Percentiles rank a stretch among this genome's conserved stretches.
Evolutionary conservation across 2,888 invertebrate species (phyloP).

Genomic region (Agrochola litura): DNA sequence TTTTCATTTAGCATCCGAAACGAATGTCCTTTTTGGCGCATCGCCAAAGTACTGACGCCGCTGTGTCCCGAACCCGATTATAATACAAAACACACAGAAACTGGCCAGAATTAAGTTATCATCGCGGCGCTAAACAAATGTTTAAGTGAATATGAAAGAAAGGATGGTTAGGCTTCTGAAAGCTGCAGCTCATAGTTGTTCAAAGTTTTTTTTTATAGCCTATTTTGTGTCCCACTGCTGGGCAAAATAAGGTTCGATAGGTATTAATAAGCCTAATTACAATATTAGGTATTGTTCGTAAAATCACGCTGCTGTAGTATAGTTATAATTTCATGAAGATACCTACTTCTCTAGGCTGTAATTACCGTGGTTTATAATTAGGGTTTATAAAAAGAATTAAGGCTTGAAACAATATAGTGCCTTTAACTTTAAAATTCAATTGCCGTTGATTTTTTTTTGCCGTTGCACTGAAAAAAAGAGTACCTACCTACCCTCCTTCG

Average conservation of each 20-base stretch:
- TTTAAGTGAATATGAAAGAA: constrained; percentile 5
- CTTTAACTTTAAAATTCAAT: neutral
- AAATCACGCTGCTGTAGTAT: too few relatives aligned
- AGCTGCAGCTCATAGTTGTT: too few relatives aligned
- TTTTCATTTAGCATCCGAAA: constrained; percentile 63
- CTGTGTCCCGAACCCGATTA: constrained; percentile 59
- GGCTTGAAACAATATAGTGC: neutral
- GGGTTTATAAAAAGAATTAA: neutral
- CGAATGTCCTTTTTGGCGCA: constrained; percentile 65
- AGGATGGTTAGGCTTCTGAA: neutral
- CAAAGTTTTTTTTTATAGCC: too few relatives aligned
- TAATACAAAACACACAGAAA: constrained; percentile 55
- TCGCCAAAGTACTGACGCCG: constrained; percentile 63
- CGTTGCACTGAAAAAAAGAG: neutral
- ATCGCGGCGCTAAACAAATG: constrained; percentile 43
- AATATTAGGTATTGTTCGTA: too few relatives aligned
- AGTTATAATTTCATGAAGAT: neutral
- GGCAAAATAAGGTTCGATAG: too few relatives aligned
- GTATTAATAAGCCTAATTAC: too few relatives aligned
- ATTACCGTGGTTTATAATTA: neutral
- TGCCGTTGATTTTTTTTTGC: neutral
- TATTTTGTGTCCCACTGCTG: too few relatives aligned
- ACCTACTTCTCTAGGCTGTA: neutral
- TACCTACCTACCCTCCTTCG: neutral
- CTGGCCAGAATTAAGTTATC: constrained; percentile 59